Percentiles rank a stretch among this genome's conserved stretches.
phyloP scores from a whole-genome alignment of 1,140 invertebrate species.

The Prorops nasuta region DNA sequence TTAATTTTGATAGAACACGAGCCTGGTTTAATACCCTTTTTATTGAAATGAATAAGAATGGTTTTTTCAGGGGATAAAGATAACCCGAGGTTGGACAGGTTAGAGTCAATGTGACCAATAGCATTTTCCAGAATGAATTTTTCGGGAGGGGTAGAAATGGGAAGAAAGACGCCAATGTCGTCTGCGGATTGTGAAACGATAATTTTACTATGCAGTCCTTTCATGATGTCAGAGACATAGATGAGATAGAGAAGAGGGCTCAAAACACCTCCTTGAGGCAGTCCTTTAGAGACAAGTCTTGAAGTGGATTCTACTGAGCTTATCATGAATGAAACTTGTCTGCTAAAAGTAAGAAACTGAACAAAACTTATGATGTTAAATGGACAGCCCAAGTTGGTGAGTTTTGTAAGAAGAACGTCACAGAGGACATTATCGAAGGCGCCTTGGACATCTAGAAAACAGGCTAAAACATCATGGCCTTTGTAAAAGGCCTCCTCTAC shows the following conservation, averaged over 20 bases:
- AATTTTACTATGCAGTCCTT: background rate
- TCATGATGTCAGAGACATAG: too few species aligned
- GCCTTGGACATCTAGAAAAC: background rate
- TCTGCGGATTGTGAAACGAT: background rate
- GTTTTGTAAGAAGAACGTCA: background rate
- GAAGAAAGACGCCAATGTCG: background rate
- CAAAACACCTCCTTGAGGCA: background rate
- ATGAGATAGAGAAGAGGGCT: background rate
- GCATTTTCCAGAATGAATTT: background rate
- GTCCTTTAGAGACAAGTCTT: background rate
- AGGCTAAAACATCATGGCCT: too few species aligned
- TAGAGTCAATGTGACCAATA: too few species aligned
- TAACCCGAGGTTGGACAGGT: too few species aligned
- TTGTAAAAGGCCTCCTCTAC: background rate
- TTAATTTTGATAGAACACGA: background rate
- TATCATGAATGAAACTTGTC: background rate
- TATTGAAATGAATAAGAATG: too few species aligned
- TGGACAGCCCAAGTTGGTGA: background rate
- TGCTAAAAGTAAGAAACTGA: background rate
- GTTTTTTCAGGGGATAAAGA: too few species aligned
- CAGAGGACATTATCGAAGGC: background rate
- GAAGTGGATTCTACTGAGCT: background rate
- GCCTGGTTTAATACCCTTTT: too few species aligned
- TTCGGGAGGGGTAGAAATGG: background rate
- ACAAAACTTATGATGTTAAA: background rate